Evolutionary conservation across 1,140 invertebrate species (phyloP).

Genomic region (Bombus impatiens): DNA sequence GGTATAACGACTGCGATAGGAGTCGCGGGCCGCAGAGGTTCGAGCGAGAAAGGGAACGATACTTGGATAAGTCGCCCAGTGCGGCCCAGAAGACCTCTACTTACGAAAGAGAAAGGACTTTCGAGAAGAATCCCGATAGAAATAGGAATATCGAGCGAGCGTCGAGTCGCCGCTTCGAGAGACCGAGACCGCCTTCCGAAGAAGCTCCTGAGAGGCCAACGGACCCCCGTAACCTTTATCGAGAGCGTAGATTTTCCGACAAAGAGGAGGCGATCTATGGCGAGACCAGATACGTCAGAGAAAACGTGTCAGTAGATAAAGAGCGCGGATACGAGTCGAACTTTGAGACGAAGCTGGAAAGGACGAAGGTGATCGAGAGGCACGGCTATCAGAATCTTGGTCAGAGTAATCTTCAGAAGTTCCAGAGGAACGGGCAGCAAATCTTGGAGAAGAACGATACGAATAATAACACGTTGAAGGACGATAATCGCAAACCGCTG

Average conservation of each 20-base stretch:
- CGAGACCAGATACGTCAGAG: conserved; percentile 68
- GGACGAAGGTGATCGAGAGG: conserved; percentile 77
- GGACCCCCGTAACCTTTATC: conserved; percentile 48
- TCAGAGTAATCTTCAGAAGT: conserved; percentile 35
- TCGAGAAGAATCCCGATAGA: conserved; percentile 74
- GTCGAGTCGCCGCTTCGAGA: conserved; percentile 74
- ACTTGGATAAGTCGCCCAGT: conserved; percentile 69
- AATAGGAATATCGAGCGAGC: conserved; percentile 69
- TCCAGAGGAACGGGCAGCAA: conserved; percentile 53
- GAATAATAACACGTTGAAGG: conserved; percentile 84
- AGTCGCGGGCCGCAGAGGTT: conserved; percentile 25
- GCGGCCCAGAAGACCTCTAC: conserved; percentile 65
- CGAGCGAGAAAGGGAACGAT: conserved; percentile 70
- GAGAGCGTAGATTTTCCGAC: conserved; percentile 76
- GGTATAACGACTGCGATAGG: conserved; percentile 48
- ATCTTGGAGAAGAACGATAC: conserved; percentile 82
- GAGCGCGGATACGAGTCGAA: conserved; percentile 81
- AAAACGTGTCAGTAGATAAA: conserved; percentile 70
- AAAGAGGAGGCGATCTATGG: conserved; percentile 79
- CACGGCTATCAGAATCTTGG: conserved; percentile 66
- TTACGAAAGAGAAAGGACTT: conserved; percentile 71
- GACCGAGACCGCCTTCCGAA: conserved; percentile 78
- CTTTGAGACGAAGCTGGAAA: conserved; percentile 81
- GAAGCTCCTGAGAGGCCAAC: conserved; percentile 79
- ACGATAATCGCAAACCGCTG: conserved; percentile 69